Percentiles rank a stretch among this genome's conserved stretches.
Evolutionary conservation across 2,797 vertebrate species (phyloP).

Genomic region (Myripristis murdjan): DNA sequence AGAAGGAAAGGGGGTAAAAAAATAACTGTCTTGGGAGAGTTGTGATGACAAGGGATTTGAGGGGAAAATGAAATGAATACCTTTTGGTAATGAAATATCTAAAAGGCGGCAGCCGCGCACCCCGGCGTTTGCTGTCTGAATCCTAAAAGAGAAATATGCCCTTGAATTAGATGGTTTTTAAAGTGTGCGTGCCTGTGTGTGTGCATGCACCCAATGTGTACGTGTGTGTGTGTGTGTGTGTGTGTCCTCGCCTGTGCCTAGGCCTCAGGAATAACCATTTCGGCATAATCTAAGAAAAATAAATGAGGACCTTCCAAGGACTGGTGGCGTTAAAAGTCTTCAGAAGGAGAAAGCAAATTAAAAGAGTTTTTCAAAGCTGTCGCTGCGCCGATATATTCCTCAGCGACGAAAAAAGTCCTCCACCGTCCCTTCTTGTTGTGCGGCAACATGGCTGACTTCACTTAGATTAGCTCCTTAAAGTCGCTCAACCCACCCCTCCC

Average conservation of each 20-base stretch:
- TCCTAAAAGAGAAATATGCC: conserved; percentile 80
- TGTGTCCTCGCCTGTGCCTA: conserved; percentile 22
- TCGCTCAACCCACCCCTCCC: conserved; percentile 46
- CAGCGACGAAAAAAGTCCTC: conserved; percentile 64
- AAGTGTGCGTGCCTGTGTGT: conserved; percentile 34
- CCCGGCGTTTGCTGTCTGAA: conserved; percentile 68
- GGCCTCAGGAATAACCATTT: conserved; percentile 71
- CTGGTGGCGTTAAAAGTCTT: conserved; percentile 72
- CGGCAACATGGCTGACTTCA: conserved; percentile 77
- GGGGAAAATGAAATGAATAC: conserved; percentile 81
- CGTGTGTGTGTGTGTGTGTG: conserved; percentile 33
- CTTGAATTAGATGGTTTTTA: conserved; percentile 83
- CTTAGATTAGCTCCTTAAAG: conserved; percentile 78
- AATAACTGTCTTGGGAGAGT: conserved; percentile 63
- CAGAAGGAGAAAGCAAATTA: conserved; percentile 77
- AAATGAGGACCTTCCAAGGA: conserved; percentile 78
- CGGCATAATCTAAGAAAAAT: conserved; percentile 75
- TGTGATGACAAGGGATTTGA: conserved; percentile 77
- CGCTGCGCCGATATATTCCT: conserved; percentile 67
- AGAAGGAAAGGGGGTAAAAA: conserved; percentile 27
- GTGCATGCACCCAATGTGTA: too few species aligned
- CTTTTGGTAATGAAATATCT: conserved; percentile 87
- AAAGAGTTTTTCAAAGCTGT: conserved; percentile 76
- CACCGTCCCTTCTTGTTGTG: conserved; percentile 69
- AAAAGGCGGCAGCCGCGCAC: conserved; percentile 78